Evolutionary conservation across 64 coral and sea anemone genomes (phyloP), one percentile per base, ranked within the genome.

Genomic region (Acropora tenuis): DNA sequence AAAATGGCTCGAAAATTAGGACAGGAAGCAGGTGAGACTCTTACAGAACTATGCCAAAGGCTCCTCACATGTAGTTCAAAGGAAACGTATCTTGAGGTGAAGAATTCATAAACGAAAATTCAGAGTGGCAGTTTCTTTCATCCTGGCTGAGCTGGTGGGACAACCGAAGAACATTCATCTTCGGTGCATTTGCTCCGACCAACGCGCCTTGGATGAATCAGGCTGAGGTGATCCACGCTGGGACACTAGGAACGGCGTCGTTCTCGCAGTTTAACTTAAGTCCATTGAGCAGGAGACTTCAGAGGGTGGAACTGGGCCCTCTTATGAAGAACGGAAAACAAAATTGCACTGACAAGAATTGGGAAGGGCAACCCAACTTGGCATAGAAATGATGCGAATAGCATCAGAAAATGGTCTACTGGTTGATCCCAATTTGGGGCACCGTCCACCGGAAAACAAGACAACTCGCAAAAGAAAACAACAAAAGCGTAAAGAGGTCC

Each of bases 131-230:
- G 5, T 87, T 87, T 74, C 66, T 87, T 43, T 74, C 84, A 5
- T 53, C 84, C 43, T 74, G 84, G 85, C 16, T 88, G 6, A 41
- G 40, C 11, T 88, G 75, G 87, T 79, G 87, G 55, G 45, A 79
- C 20, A 47, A 78, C 8, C 15, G 59, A 11, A 61, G 59, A 78
- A 40, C 53, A n/a, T 89, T 79, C 9, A 80, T 89, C 65, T 89
- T 89, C n/a, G 1, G 44, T n/a, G 76, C 87, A 40, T 89, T 89
- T 89, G 41, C 76, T 6, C 85, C 49, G 30, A 75, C 45, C 47
- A 13, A 78, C 46, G 46, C 2, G 71, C 50, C 85, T 20, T 4
- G 50, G n/a, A 78, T 78, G 76, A 78, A 78, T 50, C 76, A 78
- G 75, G 75, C 75, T 46, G 75, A 77, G 75, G 75, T 77, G 5